Conservation (phyloP, 2,888 invertebrate genomes). For the Augochlorella aurata region DNA sequence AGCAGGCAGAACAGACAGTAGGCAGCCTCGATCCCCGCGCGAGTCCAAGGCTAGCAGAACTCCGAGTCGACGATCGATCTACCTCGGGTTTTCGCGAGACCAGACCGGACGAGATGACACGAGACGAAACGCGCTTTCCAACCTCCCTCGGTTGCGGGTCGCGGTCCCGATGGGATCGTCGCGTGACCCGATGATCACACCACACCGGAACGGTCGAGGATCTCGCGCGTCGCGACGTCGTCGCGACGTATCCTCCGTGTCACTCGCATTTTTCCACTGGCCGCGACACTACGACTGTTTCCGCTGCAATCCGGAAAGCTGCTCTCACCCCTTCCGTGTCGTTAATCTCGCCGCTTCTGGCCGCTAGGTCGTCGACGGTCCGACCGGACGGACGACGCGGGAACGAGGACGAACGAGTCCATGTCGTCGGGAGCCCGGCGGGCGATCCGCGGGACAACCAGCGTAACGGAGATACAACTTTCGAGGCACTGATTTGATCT, state of each 20-base stretch:
- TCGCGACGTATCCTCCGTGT: not conserved
- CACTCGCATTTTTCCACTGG: conserved; percentile 32
- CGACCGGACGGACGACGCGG: conserved; percentile 53
- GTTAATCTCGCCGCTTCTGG: conserved; percentile 23
- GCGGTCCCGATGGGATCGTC: not conserved
- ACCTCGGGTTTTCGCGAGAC: not conserved
- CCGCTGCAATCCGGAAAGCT: not conserved
- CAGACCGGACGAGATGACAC: not conserved
- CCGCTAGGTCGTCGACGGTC: conserved; percentile 9
- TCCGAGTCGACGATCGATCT: conserved; percentile 37
- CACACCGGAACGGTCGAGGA: conserved; percentile 23
- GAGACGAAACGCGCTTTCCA: not conserved
- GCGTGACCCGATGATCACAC: conserved; percentile 33
- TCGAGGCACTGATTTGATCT: not conserved
- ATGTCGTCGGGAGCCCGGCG: conserved; percentile 30
- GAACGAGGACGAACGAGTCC: conserved; percentile 58
- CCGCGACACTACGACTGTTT: not conserved
- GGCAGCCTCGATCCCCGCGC: conserved; percentile 6
- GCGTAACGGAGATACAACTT: not conserved
- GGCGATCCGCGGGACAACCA: not conserved
- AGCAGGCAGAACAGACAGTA: not conserved
- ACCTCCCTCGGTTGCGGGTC: not conserved
- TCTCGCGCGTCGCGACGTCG: not conserved
- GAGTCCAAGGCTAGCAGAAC: conserved; percentile 23
- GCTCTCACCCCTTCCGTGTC: not conserved